These are phyloP conservation scores for Mylabris phalerata DNA, from an alignment of 1,140 invertebrate genomes.

Conservation along the genomic window DNA sequence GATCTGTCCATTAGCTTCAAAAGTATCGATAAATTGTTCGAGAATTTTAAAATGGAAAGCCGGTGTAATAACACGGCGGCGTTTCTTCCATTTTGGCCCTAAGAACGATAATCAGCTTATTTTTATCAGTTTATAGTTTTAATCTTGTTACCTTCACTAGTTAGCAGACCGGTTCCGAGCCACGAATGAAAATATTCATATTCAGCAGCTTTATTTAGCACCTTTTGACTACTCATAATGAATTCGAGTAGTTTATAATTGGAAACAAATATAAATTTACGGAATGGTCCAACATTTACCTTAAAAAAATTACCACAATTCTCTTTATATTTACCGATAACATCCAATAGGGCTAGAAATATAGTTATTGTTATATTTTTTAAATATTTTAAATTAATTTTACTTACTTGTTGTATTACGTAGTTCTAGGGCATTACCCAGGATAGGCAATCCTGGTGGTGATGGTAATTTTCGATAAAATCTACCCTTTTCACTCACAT, in stretches of 20 bases:
- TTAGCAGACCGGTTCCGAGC: constrained; percentile 67
- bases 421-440: neutral
- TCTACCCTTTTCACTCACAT: neutral
- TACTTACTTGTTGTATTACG: neutral
- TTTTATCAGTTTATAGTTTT: neutral
- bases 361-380: neutral
- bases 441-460: neutral
- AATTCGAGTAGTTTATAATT: constrained; percentile 8
- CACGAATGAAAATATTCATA: constrained; percentile 68
- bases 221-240: neutral
- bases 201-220: constrained; percentile 39
- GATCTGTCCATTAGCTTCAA: constrained; percentile 57
- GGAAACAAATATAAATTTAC: neutral
- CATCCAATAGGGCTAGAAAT: neutral
- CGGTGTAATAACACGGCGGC: constrained; percentile 66
- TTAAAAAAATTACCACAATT: neutral
- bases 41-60: constrained; percentile 79
- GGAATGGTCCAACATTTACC: neutral
- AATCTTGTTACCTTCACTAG: constrained; percentile 46
- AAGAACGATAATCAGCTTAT: neutral
- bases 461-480: neutral
- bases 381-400: neutral
- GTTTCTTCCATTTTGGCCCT: constrained; percentile 49
- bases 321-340: neutral
- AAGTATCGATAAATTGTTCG: constrained; percentile 63